Base-by-base conservation (phyloP, 2,888 invertebrate genomes). In the Tubulanus polymorphus region DNA sequence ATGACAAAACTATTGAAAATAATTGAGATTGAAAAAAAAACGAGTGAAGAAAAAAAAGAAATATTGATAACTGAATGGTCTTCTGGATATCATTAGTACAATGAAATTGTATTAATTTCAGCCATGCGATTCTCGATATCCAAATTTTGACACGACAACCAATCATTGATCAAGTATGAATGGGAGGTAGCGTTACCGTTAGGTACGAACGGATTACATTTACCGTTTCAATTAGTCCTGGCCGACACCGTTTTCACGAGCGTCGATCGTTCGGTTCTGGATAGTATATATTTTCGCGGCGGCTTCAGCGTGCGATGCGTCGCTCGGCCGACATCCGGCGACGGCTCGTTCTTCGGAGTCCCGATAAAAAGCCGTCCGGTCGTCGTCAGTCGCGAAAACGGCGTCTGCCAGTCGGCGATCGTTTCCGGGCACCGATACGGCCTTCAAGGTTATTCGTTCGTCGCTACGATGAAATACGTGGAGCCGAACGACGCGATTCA, bases 141-240 rank as follows among this genome's bases (percentile, higher is more conserved):
- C n/a, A n/a, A n/a, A n/a, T n/a, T n/a, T n/a, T n/a, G n/a, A n/a
- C n/a, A n/a, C n/a, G n/a, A n/a, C 20, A 74, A 75, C 63, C 67
- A 72, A 47, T 66, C 75, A 12, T 61, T 67, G 46, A 68, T 78
- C 55, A 57, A 60, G 26, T 79, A 77, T 59, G 65, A 68, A 20
- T 80, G 80, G 80, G 79, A 80, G 63, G 71, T 77, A 26, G 71
- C 76, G 26, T 67, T 72, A 60, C 79, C 76, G 3, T 53, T 63
- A 47, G 65, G 65, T 48, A 62, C 57, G 51, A 62, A 63, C n/a
- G 69, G 69, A n/a, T 55, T 66, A 12, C 49, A 65, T n/a, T 67
- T 75, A 20, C 70, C 73, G 23, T 80, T 75, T 65, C 69, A 76
- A 32, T 63, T 64, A 49, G 60, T 80, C 28, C 67, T 72, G 2